These are phyloP conservation scores for Leucopsar rothschildi DNA, from an alignment of 2,113 vertebrate species.

Conservation along the genomic window DNA sequence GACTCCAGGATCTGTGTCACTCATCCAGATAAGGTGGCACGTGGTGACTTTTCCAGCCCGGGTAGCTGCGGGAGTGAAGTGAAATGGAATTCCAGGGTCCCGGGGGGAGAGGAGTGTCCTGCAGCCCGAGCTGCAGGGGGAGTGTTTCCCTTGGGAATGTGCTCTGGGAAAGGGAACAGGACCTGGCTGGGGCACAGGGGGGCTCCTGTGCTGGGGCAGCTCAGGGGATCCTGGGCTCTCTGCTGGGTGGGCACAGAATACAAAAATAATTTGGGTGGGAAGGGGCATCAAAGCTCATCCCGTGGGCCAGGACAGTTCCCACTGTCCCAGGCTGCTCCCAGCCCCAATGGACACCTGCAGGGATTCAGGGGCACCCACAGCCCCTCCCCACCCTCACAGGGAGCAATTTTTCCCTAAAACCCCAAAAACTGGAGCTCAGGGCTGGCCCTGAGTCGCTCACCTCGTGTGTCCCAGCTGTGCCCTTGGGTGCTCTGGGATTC, in stretches of 20 bases:
- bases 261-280: neutral
- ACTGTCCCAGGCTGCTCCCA: rapidly evolving
- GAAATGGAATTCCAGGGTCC: neutral
- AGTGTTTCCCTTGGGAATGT: no score
- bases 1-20: neutral
- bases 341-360: neutral
- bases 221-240: neutral
- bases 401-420: rapidly evolving
- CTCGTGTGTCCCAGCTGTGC: neutral
- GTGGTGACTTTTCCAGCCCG: neutral
- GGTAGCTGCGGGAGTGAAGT: neutral
- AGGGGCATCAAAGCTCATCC: neutral
- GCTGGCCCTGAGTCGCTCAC: rapidly evolving
- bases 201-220: neutral
- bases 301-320: neutral
- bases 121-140: no score
- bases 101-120: neutral
- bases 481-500: neutral
- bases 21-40: neutral
- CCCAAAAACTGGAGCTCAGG: neutral
- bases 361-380: neutral
- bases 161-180: no score
- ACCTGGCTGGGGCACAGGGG: no score
- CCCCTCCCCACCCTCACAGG: rapidly evolving
- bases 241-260: neutral